Evolutionary conservation across 2,888 invertebrate genomes (phyloP), one percentile per base, ranked within the genome.

Genomic region (Nematopogon swammerdamellus): DNA sequence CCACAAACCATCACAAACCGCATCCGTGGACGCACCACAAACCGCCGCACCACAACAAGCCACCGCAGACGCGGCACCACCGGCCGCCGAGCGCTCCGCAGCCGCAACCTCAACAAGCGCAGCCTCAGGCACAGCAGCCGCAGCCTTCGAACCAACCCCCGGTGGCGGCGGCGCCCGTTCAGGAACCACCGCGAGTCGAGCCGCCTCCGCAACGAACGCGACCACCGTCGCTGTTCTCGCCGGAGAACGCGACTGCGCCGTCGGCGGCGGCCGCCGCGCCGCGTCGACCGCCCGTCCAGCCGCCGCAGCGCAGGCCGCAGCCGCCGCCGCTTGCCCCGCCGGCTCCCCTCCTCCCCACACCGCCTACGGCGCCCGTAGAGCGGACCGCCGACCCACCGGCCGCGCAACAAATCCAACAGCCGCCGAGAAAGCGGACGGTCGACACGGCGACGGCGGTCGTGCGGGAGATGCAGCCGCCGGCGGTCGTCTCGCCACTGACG

Each of bases 201-300:
- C 47, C 53, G 2, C 51, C 56, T 3, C 52, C 43, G 29, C 70
- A 67, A 49, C 60, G 72, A 42, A 80, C 81, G 18, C 70, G 83
- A 46, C 81, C 82, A 2, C 83, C 82, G 0, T 86, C 87, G 14
- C 61, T 87, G 29, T 87, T 87, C 63, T 87, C 87, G 2, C 87
- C 87, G 0, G 86, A 86, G 53, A 85, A 84, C 52, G 72, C 65
- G 0, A 74, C 73, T 1, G 75, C 82, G 0, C 81, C 84, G 5
- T 63, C 69, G 2, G 72, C 67, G 4, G 72, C 74, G 1, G 79
- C 82, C n/a, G 65, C 67, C 1, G 57, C n/a, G n/a, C n/a, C n/a
- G n/a, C 67, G 1, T 64, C 67, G 18, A 29, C 43, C 19, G 19
- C 46, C 42, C 42, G 44, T 14, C 17, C 19, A 18, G 19, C 19